These are phyloP conservation scores for Mormoops blainvillei DNA, from an alignment of 2,113 vertebrate genomes.

Conservation along the genomic window DNA sequence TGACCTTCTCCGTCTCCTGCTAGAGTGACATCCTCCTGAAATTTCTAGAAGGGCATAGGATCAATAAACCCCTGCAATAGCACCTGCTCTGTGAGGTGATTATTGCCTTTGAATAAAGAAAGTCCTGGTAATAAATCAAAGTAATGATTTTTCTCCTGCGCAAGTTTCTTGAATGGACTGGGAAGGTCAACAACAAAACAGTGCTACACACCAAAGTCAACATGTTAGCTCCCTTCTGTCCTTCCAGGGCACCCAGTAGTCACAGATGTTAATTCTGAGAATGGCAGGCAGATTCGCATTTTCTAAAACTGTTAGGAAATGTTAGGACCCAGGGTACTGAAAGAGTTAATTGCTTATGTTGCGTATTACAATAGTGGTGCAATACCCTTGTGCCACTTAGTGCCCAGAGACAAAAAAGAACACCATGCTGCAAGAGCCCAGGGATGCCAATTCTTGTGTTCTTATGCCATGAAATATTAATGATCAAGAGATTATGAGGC, in stretches of 20 bases:
- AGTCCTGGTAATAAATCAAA: conserved; percentile 53
- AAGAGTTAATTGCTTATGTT: not conserved
- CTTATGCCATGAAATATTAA: conserved; percentile 64
- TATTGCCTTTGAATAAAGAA: conserved; percentile 49
- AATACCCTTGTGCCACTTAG: not conserved
- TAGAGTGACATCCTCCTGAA: not conserved
- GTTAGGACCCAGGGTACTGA: not conserved
- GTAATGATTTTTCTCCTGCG: conserved; percentile 39
- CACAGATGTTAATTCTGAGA: not conserved
- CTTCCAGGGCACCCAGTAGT: not conserved
- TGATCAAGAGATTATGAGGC: conserved; percentile 59
- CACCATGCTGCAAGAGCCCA: not conserved
- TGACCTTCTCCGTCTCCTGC: not conserved
- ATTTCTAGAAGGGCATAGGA: not conserved
- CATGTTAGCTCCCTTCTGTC: not conserved
- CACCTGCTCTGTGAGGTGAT: conserved; percentile 53
- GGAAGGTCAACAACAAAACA: not conserved
- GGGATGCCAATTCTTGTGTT: not conserved
- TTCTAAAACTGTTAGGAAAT: not conserved
- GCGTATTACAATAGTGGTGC: not conserved
- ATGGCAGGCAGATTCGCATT: not conserved
- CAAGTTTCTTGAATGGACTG: not conserved
- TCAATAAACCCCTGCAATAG: conserved; percentile 39
- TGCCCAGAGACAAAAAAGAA: not conserved
- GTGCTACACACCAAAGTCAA: not conserved